Evolutionary conservation across 2,113 vertebrate genomes (phyloP).

Genomic region (Oxyura jamaicensis): DNA sequence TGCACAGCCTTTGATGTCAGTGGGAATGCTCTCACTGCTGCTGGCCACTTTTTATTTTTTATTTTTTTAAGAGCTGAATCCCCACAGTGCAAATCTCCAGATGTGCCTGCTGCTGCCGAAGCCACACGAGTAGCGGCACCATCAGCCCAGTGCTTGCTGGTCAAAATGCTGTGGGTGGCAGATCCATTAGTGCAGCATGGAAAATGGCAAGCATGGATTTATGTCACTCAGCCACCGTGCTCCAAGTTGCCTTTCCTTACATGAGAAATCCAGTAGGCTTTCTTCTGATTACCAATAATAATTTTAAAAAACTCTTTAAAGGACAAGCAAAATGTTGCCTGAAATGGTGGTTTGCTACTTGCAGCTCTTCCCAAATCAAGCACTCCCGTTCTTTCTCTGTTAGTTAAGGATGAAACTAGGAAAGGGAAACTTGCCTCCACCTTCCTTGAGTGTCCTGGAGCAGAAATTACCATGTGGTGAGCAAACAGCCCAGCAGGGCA

Average conservation of each 20-base stretch:
- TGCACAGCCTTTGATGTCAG: background rate
- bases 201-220: background rate
- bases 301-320: background rate
- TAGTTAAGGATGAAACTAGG: background rate
- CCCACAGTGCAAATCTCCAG: background rate
- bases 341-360: background rate
- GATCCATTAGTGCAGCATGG: background rate
- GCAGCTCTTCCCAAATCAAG: background rate
- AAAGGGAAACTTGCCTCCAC: background rate
- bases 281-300: background rate
- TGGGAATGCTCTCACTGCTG: background rate
- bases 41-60: background rate
- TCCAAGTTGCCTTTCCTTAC: background rate
- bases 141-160: background rate
- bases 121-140: rapidly evolving
- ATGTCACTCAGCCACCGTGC: too few species aligned
- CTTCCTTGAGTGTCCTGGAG: background rate
- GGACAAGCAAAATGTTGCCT: background rate
- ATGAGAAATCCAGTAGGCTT: background rate
- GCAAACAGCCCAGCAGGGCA: background rate
- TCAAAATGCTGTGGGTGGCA: background rate
- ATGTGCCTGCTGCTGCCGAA: background rate
- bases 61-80: background rate
- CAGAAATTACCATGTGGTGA: background rate
- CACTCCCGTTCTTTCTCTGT: rapidly evolving